phyloP scores from a whole-genome alignment of 2,113 vertebrate species.

The Sprattus sprattus region DNA sequence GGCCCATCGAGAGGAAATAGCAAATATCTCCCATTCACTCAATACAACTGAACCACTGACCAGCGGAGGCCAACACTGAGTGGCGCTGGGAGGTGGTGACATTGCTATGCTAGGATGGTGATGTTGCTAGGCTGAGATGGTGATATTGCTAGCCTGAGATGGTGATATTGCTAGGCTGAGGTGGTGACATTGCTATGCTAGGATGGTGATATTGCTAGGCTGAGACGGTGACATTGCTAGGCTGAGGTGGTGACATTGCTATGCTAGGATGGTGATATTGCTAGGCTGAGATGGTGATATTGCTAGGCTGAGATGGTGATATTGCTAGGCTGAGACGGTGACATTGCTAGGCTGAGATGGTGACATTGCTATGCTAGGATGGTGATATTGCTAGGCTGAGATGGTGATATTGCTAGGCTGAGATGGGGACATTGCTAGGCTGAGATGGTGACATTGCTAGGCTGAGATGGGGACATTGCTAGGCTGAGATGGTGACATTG shows the following conservation, averaged over 20 bases:
- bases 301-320: neutral
- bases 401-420: too few relatives aligned
- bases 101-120: neutral
- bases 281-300: neutral
- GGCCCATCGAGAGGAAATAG: neutral
- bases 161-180: neutral
- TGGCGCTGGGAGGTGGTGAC: neutral
- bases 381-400: neutral
- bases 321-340: neutral
- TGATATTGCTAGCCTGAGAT: neutral
- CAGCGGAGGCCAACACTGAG: too few relatives aligned
- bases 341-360: neutral
- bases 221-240: neutral
- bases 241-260: neutral
- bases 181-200: neutral
- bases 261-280: too few relatives aligned
- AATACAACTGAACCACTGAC: neutral
- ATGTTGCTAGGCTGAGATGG: neutral
- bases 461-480: neutral
- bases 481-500: neutral
- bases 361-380: neutral
- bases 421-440: neutral
- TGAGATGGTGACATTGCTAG: neutral
- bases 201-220: too few relatives aligned
- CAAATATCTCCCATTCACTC: neutral